phyloP scores from a whole-genome alignment of 2,113 vertebrate genomes.

The Diadophis punctatus region DNA sequence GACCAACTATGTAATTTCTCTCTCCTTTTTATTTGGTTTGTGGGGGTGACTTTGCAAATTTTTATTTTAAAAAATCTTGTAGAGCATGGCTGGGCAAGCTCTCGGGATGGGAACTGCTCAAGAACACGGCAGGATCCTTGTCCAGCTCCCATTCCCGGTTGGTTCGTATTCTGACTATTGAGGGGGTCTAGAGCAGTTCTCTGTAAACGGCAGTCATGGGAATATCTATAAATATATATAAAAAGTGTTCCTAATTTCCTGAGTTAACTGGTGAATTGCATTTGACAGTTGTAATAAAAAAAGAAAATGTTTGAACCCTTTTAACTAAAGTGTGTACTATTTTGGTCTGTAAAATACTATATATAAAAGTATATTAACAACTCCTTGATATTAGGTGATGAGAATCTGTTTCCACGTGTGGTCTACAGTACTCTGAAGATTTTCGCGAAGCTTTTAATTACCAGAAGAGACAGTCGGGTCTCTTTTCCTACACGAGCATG shows the following conservation, averaged over 20 bases:
- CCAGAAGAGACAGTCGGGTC: constrained; percentile 53
- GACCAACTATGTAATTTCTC: constrained; percentile 76
- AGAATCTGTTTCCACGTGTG: constrained; percentile 60
- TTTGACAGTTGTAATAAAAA: constrained; percentile 77
- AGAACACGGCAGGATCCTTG: not conserved
- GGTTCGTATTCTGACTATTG: not conserved
- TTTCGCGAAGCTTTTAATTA: constrained; percentile 59
- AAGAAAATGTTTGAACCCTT: constrained; percentile 59
- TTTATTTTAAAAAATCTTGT: not conserved
- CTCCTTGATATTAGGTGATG: constrained; percentile 51
- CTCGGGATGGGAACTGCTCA: not conserved
- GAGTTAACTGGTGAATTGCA: constrained; percentile 73
- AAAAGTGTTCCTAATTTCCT: constrained; percentile 64
- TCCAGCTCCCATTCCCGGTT: not conserved
- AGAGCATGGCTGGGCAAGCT: not conserved
- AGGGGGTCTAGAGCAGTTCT: constrained; percentile 32
- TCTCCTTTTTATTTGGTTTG: constrained; percentile 69
- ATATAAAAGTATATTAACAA: constrained; percentile 43
- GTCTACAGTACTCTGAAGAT: constrained; percentile 54
- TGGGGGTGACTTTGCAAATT: constrained; percentile 28
- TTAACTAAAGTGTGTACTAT: constrained; percentile 76
- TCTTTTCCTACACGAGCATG: constrained; percentile 67
- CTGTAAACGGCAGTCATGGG: constrained; percentile 79
- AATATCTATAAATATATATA: constrained; percentile 55
- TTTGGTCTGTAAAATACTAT: constrained; percentile 72